Evolutionary conservation across 2,888 invertebrate genomes (phyloP).

Genomic region (Eilema griseolum): DNA sequence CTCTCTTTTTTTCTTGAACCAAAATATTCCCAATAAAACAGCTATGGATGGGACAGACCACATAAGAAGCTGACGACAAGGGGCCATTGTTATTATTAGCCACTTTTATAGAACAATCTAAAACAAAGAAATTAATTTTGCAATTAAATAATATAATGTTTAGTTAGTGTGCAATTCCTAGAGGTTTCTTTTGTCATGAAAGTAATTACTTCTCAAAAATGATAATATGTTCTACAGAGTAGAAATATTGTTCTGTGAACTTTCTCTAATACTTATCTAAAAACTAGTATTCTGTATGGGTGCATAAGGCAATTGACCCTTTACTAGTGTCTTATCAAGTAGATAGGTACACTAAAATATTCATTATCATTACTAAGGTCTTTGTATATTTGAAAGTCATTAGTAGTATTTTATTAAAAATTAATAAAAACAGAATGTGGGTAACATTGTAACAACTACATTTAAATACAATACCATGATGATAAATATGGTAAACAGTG

Average conservation of each 20-base stretch:
- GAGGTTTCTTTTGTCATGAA: constrained; percentile 4
- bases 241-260: constrained; percentile 4
- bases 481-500: neutral
- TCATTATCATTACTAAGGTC: neutral
- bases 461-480: neutral
- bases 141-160: neutral
- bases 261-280: neutral
- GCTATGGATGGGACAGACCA: constrained; percentile 93
- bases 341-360: neutral
- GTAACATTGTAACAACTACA: neutral
- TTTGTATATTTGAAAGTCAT: neutral
- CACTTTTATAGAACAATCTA: constrained; percentile 89
- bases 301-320: neutral
- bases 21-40: constrained; percentile 92
- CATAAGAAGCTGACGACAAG: constrained; percentile 91
- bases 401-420: neutral
- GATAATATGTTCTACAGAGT: constrained; percentile 6
- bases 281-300: neutral
- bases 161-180: neutral
- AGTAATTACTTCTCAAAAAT: constrained; percentile 17
- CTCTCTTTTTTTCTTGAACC: constrained; percentile 94
- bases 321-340: neutral
- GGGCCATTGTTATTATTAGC: constrained; percentile 91
- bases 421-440: neutral
- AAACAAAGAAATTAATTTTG: constrained; percentile 66